Evolutionary conservation across 2,888 invertebrate species (phyloP), one percentile per base, ranked within the genome.

Genomic region (Dryomyza anilis): DNA sequence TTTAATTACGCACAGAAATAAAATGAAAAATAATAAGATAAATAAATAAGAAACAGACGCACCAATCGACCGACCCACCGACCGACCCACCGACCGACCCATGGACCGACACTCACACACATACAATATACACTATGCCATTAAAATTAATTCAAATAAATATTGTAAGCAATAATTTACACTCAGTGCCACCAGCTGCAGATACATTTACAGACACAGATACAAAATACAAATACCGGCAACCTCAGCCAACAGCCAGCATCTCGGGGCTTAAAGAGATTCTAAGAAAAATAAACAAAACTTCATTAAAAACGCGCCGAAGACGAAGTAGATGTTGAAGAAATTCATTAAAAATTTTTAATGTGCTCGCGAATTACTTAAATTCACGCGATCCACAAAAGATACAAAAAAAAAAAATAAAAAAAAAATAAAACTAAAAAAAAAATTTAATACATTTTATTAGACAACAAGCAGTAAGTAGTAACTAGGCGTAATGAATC

Each of bases 1-100:
- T 64, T 57, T 50, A 64, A 50, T 64, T 57, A 45, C 63, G 46
- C 56, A 57, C 55, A 56, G 27, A 39, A 50, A 53, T 58, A 43
- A 50, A 48, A 50, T 52, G 39, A 50, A 48, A 56, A 8, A 43
- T 45, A 53, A 61, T 29, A 43, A 61, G 43, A 53, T 43, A 52
- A 61, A 53, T 43, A 61, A 61, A 53, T 39, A 61, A 8, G 23
- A 43, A 55, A 12, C 16, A 53, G 12, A 10, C 52, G 27, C 52
- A 30, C 43, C 23, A 29, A 53, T 43, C 23, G 23, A 46, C 14
- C 16, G 14, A 63, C 30, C 8, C 55, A 48, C 46, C 39, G 16
- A n/a, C 27, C 12, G 48, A 45, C 43, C 23, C 39, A 53, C 53
- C 14, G 23, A 46, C 4, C 16, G 14, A 63, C 46, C 7, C 55